phyloP scores from a whole-genome alignment of 2,888 invertebrate species.

The Abscondita cerata region DNA sequence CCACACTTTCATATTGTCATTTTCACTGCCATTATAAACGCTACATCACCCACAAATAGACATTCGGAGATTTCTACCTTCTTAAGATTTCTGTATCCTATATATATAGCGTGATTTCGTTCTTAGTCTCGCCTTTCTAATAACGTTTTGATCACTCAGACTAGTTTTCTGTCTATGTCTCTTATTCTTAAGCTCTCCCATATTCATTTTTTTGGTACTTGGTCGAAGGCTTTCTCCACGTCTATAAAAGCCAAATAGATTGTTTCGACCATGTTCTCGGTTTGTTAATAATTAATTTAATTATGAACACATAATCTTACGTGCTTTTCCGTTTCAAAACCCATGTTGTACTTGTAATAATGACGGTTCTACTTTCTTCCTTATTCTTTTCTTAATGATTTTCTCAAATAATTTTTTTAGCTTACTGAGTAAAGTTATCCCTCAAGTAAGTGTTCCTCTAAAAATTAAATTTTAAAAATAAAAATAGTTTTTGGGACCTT shows the following conservation, averaged over 20 bases:
- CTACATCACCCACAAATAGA: not conserved
- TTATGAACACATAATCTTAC: conserved; percentile 29
- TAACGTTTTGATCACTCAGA: conserved; percentile 7
- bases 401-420: conserved; percentile 21
- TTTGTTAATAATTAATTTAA: conserved; percentile 22
- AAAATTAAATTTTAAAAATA: too few species aligned
- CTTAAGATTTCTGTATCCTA: conserved; percentile 2
- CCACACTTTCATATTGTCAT: not conserved
- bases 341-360: conserved; percentile 25
- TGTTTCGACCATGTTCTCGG: not conserved
- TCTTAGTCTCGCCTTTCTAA: too few species aligned
- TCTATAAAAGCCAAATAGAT: conserved; percentile 24
- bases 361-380: conserved; percentile 12
- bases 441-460: too few species aligned
- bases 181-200: conserved; percentile 20
- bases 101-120: not conserved
- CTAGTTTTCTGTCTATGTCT: conserved; percentile 16
- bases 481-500: too few species aligned
- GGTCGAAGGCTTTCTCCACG: conserved; percentile 31
- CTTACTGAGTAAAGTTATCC: conserved; percentile 17
- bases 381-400: conserved; percentile 21
- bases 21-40: not conserved
- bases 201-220: conserved; percentile 15
- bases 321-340: conserved; percentile 17
- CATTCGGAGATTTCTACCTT: conserved; percentile 3